Evolutionary conservation across 2,113 vertebrate genomes (phyloP), one percentile per base, ranked within the genome.

Genomic region (Perca fluviatilis): DNA sequence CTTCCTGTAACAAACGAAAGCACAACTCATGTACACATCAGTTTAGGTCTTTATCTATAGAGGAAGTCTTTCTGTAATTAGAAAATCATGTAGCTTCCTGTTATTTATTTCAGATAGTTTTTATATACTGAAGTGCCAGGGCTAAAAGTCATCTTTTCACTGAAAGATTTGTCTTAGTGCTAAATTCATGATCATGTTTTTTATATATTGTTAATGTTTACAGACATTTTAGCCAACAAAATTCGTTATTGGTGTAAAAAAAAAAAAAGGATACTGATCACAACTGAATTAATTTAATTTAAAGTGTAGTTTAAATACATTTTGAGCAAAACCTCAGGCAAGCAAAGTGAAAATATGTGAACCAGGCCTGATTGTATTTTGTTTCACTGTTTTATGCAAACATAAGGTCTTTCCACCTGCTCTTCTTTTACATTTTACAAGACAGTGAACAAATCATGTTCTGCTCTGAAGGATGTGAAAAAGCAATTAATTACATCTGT

Each of bases 1-100:
- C 61, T 89, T 93, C 91, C 92, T 93, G 82, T 91, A 56, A 86
- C 56, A 70, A 74, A 63, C 5, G 5, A 80, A 82, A 88, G 16
- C 36, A 40, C 54, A 49, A 43, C 58, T 50, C 8, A 4, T 57
- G 54, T 11, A 73, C 14, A 2, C 66, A 51, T 27, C 18, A 51
- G 19, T 40, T 62, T 9, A 18, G 19, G 13, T 46, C n/a, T 81
- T 58, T 11, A 77, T 73, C 54, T 50, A 3, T 2, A 12, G 19
- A 58, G 21, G 18, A 69, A 33, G 3, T 21, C 5, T 62, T 3
- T 50, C 0, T 77, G 10, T 54, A 15, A 67, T 58, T 40, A 63
- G 18, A 80, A 66, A 76, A 68, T 18, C 8, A 0, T 46, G 51
- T 5, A 13, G 4, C 30, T 72, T 87, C 64, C 64, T 77, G 5